Evolutionary conservation across 2,888 invertebrate species (phyloP), one percentile per base, ranked within the genome.

Genomic region (Daptonema setosum): DNA sequence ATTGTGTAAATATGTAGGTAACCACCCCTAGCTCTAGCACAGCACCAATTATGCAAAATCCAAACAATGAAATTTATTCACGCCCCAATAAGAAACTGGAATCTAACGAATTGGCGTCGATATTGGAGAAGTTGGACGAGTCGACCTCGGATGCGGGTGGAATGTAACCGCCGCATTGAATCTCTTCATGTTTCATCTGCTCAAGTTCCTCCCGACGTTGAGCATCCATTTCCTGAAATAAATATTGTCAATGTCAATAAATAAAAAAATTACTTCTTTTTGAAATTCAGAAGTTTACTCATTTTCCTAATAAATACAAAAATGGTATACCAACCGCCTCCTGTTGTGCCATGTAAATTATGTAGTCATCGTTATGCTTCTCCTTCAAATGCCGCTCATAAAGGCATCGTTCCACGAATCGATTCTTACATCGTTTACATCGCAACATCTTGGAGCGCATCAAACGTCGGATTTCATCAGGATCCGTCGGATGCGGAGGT

Each of bases 161-260:
- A 58, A 69, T 69, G 56, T 67, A 69, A 24, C 69, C 69, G 25
- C 69, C 69, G 26, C 63, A 63, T n/a, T 60, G 60, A 5, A 68
- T 55, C 59, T 68, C 68, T 50, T 68, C 68, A 8, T 68, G 61
- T 48, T 68, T 58, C 35, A 61, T 63, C 41, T 64, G 59, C 56
- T 68, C 68, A 50, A 64, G 56, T 53, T 68, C 68, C 56, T 65
- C 63, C 29, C 60, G 60, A 11, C 63, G 58, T 54, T 66, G 66
- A 43, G 54, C 56, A 45, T 65, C 62, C 58, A 66, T 66, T 29
- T 67, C 66, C 55, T 50, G 24, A 3, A 41, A n/a, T n/a, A n/a
- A 22, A 22, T 11, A 5, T 11, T n/a, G 5, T 5, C 47, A 47
- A 47, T 22, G n/a, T 5, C 47, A n/a, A n/a, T n/a, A n/a, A n/a